Base-by-base conservation (phyloP, 2,113 vertebrate genomes). In the Montifringilla adamsi region DNA sequence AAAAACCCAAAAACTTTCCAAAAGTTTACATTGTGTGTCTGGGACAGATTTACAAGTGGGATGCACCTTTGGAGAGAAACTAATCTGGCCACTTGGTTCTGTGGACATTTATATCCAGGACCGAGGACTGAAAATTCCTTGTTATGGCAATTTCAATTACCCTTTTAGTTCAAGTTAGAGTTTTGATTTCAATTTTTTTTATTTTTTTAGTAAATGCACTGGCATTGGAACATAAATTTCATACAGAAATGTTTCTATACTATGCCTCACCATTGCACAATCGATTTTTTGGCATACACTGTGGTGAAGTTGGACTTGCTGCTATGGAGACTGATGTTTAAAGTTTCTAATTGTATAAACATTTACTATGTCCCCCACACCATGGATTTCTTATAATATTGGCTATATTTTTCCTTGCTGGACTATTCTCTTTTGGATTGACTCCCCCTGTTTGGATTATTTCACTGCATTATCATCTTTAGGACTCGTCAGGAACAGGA, bases 401-500 rank as follows among this genome's bases (percentile, higher is more conserved):
- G 98, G 98, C 97, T 98, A 98, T 98, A 98, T 98, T 98, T 98
- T 98, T 98, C 97, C 98, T 98, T 98, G 98, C 98, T 98, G 98
- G 98, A 98, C 98, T 98, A 98, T 98, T 98, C 97, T 97, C 97
- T 98, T 98, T 98, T 98, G 98, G 97, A 98, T 98, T 98, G 98
- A 98, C 98, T 98, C 96, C 98, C 98, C 98, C 97, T 98, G 97
- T 98, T 98, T 98, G 98, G 98, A 98, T 98, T 98, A 98, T 98
- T 98, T 98, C 98, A 98, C 98, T 98, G 98, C 98, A 98, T 98
- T 98, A 98, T 98, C 98, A 98, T 98, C 98, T 98, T 98, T 98
- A 98, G 98, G 98, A 98, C 97, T 98, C 98, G 90, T 98, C 98
- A 98, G 98, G 98, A 98, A 98, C 98, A 98, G 98, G 98, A 98